phyloP scores from a whole-genome alignment of 2,113 vertebrate species.

The Prunella himalayana region DNA sequence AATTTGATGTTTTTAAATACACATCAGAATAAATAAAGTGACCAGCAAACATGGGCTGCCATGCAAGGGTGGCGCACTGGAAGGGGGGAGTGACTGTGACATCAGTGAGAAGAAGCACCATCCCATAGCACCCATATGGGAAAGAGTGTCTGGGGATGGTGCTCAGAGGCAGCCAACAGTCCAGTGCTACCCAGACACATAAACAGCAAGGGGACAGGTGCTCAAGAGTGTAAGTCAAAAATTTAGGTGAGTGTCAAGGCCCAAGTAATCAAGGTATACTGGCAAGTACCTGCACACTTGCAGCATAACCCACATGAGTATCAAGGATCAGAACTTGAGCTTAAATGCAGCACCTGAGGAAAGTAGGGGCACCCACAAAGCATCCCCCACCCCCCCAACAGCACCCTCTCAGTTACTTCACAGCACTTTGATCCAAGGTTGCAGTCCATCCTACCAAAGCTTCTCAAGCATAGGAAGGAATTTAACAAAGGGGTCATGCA shows the following conservation, averaged over 20 bases:
- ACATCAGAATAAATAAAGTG: neutral
- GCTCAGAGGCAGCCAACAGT: neutral
- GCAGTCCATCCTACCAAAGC: neutral
- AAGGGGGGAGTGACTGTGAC: neutral
- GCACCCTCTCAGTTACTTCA: neutral
- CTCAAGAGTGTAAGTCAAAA: neutral
- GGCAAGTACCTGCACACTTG: neutral
- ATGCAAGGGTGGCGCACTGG: neutral
- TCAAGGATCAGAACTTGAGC: neutral
- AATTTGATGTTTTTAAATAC: neutral
- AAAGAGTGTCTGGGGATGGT: neutral
- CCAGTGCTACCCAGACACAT: neutral
- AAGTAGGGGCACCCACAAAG: neutral
- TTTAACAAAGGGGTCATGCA: neutral
- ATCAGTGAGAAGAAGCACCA: neutral
- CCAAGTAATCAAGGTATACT: neutral
- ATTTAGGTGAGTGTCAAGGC: neutral
- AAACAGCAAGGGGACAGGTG: neutral
- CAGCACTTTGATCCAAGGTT: neutral
- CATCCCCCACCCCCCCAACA: rapidly evolving
- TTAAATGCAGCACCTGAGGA: neutral
- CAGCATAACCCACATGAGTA: neutral
- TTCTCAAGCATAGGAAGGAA: neutral
- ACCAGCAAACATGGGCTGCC: neutral
- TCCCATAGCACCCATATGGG: neutral